Conservation (phyloP, 1,140 invertebrate genomes). For the Chlorops oryzae region DNA sequence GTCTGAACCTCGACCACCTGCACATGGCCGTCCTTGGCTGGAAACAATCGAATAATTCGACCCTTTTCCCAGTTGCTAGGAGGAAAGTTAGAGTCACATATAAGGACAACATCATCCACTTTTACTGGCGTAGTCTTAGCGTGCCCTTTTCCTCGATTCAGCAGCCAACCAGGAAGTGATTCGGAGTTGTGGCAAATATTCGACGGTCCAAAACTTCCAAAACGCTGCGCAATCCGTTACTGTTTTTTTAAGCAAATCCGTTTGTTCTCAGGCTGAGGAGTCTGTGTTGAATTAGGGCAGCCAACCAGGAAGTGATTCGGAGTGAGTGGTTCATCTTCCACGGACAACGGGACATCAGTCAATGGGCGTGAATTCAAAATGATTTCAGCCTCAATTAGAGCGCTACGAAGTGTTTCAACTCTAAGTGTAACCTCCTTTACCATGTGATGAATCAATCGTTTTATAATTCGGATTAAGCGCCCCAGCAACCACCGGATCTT, state of each 20-base stretch:
- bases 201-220: slow-evolving; percentile 29
- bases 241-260: slow-evolving; percentile 9
- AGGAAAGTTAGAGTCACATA: slow-evolving; percentile 21
- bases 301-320: slow-evolving; percentile 32
- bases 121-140: slow-evolving; percentile 15
- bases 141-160: slow-evolving; percentile 27
- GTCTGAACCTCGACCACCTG: no score
- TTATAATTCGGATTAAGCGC: slow-evolving; percentile 22
- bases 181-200: slow-evolving; percentile 23
- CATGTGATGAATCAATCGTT: background rate
- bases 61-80: slow-evolving; percentile 23
- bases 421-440: slow-evolving; percentile 1
- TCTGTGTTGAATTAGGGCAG: slow-evolving; percentile 9
- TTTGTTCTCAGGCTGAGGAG: slow-evolving; percentile 5
- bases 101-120: slow-evolving; percentile 26
- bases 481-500: slow-evolving; percentile 23
- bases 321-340: slow-evolving; percentile 27
- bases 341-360: slow-evolving; percentile 26
- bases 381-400: slow-evolving; percentile 29
- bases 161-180: no score
- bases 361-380: slow-evolving; percentile 34
- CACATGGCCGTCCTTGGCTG: no score
- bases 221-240: slow-evolving; percentile 24
- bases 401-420: slow-evolving; percentile 8
- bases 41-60: no score